These are phyloP conservation scores for Calliopsis andreniformis DNA, from an alignment of 1,140 invertebrate species.

Conservation along the genomic window DNA sequence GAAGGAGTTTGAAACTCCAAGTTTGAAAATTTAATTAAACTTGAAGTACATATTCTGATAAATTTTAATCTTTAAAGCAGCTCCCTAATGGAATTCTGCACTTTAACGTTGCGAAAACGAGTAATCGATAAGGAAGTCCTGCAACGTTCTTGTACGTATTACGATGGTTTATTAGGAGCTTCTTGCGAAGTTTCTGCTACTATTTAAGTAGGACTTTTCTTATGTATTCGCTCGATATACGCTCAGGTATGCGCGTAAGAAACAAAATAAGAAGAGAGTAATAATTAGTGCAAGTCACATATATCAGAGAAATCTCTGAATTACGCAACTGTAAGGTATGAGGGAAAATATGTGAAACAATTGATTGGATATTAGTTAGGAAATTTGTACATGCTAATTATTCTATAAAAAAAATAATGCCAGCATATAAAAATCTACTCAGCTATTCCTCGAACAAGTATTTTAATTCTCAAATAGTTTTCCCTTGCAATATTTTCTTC, in stretches of 20 bases:
- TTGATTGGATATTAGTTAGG: too few species aligned
- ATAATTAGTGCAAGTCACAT: neutral
- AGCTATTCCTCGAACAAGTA: too few species aligned
- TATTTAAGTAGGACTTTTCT: neutral
- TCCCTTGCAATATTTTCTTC: too few species aligned
- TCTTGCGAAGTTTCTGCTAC: neutral
- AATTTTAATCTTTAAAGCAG: neutral
- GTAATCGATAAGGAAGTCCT: neutral
- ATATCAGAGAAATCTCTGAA: neutral
- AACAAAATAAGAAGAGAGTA: neutral
- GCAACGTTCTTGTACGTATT: constrained; percentile 6
- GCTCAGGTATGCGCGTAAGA: neutral
- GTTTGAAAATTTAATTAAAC: too few species aligned
- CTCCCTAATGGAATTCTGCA: too few species aligned
- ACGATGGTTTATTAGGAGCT: neutral
- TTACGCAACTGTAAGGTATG: neutral
- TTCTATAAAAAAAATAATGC: too few species aligned
- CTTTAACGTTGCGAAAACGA: neutral
- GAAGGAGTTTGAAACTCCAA: too few species aligned
- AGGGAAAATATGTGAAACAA: neutral
- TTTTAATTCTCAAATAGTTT: too few species aligned
- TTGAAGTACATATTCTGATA: neutral
- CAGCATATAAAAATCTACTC: too few species aligned
- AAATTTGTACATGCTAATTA: too few species aligned
- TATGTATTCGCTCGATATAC: too few species aligned